Base-by-base conservation (phyloP, 2,113 vertebrate genomes). In the Conger conger region DNA sequence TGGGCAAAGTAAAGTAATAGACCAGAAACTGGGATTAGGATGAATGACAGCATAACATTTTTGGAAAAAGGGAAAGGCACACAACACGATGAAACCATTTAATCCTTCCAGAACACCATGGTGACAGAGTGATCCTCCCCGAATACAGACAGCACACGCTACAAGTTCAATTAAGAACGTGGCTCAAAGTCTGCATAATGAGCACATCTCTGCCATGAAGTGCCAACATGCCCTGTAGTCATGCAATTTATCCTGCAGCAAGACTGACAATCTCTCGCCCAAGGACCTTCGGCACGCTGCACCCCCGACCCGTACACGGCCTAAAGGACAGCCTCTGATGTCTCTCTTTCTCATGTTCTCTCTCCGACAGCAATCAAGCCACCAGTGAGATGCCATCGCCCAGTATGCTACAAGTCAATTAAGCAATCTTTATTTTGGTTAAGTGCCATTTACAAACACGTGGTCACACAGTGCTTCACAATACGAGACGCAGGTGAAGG, bases 21-120 rank as follows among this genome's bases (percentile, higher is more conserved):
- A n/a, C 23, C 7, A n/a, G 23, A 68, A 68, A 68, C 17, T 68
- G 60, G 3, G 54, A 18, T 57, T 11, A 57, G 54, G n/a, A n/a
- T n/a, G n/a, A n/a, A n/a, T n/a, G n/a, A n/a, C n/a, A n/a, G 18
- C 13, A 16, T 4, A 57, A 7, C 17, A 20, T 42, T 42, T 42
- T 42, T 42, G 40, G 40, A 42, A 42, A 42, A 42, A 42, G 40
- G 40, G 40, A 42, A 42, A 57, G 60, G 23, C 23, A 68, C 60
- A 68, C 60, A n/a, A 68, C 57, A 60, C 57, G 20, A 13, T 42
- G 36, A 79, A 37, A 38, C 37, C 18, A 40, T 40, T 80, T 85
- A 86, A 87, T 83, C 77, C 86, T 83, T 36, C 78, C 85, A 86
- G 16, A 57, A 63, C 80, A 82, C 36, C 40, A 76, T 30, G 80